These are phyloP conservation scores for Oscheius sp. DNA, from an alignment of 2,888 invertebrate species.

Conservation along the genomic window DNA sequence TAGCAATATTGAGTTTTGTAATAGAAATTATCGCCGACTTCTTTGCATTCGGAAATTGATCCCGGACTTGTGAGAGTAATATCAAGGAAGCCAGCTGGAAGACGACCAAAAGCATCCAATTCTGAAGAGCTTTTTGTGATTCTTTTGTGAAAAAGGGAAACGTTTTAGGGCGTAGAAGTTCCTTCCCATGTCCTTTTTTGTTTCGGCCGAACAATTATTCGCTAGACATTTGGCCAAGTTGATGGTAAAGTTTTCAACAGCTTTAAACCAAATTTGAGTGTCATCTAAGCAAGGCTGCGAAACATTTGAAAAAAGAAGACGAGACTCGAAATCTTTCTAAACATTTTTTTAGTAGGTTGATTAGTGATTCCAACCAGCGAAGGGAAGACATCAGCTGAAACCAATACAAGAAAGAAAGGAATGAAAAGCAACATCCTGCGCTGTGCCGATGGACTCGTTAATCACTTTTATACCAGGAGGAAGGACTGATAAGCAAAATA, in stretches of 20 bases:
- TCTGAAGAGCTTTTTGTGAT: constrained; percentile 25
- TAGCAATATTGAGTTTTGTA: constrained; percentile 36
- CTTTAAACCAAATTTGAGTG: not conserved
- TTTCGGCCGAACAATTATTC: constrained; percentile 27
- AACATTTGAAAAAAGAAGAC: not conserved
- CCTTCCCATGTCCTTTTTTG: constrained; percentile 24
- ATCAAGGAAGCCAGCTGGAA: constrained; percentile 32
- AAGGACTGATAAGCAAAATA: not conserved
- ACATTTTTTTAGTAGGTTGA: not conserved
- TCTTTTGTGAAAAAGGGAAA: not conserved
- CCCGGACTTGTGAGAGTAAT: constrained; percentile 35
- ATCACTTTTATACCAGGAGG: constrained; percentile 16
- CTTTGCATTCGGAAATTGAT: constrained; percentile 33
- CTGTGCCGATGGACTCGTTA: not conserved
- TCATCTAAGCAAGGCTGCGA: not conserved
- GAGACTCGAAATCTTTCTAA: not conserved
- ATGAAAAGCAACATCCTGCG: not conserved
- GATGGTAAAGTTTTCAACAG: not conserved
- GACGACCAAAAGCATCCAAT: constrained; percentile 38
- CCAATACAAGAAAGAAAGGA: not conserved
- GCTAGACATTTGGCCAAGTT: not conserved
- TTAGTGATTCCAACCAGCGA: not conserved
- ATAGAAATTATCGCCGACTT: constrained; percentile 32
- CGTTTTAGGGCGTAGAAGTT: constrained; percentile 34
- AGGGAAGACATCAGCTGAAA: not conserved